These are phyloP conservation scores for Ephydatia muelleri DNA, from an alignment of 37 sponge, comb jelly and placozoan genomes.

Conservation along the genomic window DNA sequence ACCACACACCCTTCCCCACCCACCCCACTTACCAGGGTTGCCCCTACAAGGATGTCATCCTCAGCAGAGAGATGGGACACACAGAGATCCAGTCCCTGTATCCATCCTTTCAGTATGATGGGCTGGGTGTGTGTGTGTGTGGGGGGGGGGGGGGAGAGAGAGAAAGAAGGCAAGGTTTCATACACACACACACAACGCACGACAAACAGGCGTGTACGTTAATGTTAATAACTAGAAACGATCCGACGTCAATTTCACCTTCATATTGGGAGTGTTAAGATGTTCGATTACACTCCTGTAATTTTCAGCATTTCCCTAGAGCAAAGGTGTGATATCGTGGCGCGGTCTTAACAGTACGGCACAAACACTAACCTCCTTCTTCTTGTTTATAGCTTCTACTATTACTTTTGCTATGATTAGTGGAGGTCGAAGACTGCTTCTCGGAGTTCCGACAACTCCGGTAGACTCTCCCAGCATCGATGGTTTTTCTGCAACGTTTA, in stretches of 20 bases:
- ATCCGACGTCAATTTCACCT: neutral
- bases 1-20: no score
- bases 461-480: no score
- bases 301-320: no score
- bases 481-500: no score
- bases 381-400: slow-evolving; percentile 36
- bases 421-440: slow-evolving; percentile 25
- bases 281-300: neutral
- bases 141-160: neutral
- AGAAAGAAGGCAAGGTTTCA: neutral
- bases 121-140: neutral
- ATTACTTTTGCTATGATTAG: slow-evolving; percentile 51
- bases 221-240: no score
- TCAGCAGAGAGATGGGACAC: slow-evolving; percentile 48
- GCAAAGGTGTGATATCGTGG: no score
- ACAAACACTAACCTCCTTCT: slow-evolving; percentile 22
- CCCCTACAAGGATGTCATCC: slow-evolving; percentile 47
- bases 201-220: no score
- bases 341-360: no score
- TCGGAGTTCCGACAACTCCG: neutral
- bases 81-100: slow-evolving; percentile 57
- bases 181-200: neutral
- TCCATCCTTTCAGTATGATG: slow-evolving; percentile 47
- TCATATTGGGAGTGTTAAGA: slow-evolving; percentile 3
- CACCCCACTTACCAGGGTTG: slow-evolving; percentile 45